Evolutionary conservation across 92 coral and sea anemone genomes (phyloP), one percentile per base, ranked within the genome.

Genomic region (Zoanthus sansibaricus): DNA sequence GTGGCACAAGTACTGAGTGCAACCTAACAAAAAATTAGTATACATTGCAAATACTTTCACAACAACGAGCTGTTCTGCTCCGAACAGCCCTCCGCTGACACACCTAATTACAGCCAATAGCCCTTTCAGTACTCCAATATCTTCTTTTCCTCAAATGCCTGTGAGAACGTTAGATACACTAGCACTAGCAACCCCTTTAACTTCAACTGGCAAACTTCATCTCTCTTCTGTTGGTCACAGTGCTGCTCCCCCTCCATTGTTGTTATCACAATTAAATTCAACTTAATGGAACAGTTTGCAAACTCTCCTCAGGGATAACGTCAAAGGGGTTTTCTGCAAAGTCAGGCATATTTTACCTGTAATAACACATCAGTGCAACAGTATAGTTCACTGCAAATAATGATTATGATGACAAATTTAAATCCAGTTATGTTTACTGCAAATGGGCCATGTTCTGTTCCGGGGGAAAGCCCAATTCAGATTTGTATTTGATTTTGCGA

Each of bases 131-230:
- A 93, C 95, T 78, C 87, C 98, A 32, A 89, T 95, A 87, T 94
- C 96, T 84, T 97, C 99, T 48, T 97, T 97, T 70, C 98, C 96
- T 77, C 98, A 96, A 88, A 93, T 95, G 95, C 98, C 98, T 37
- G 96, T 94, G 79, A 97, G 98, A 89, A 93, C 99, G 54, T 91
- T 94, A 68, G 98, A 93, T 84, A 93, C 99, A 70, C 98, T 98
- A 74, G 94, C 99, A 83, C 93, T 95, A 77, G 98, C 97, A 72
- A 95, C 99, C 72, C 98, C 98, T 75, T 96, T 95, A 72, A 97
- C 97, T 37, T 94, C 96, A 64, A 83, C 94, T 82, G 93, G 94
- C 92, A 98, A 95, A 91, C 97, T 88, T 89, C 95, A 97, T 91
- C 95, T 95, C 86, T 92, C 95, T 86, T 92, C 98, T 64, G 92